phyloP scores from a whole-genome alignment of 2,797 vertebrate species.

The Rhabdophis nuchalis region DNA sequence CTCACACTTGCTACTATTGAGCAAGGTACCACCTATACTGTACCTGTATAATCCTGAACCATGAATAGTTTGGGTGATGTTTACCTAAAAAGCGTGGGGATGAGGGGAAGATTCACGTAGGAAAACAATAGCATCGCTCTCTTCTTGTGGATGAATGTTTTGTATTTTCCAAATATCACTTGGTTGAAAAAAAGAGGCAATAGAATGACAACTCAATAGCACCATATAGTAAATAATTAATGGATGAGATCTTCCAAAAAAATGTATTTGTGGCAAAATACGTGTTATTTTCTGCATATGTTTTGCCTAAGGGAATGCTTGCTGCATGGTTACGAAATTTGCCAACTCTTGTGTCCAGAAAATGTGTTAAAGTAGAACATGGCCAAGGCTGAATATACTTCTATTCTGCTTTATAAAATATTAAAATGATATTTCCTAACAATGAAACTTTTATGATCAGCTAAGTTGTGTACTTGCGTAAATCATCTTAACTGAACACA shows the following conservation, averaged over 20 bases:
- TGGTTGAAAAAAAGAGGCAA: slow-evolving; percentile 13
- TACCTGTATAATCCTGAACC: no score
- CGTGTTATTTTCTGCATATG: not conserved
- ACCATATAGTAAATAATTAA: slow-evolving; percentile 13
- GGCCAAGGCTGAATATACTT: not conserved
- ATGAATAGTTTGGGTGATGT: not conserved
- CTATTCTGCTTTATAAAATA: not conserved
- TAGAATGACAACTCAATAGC: not conserved
- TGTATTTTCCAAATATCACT: not conserved
- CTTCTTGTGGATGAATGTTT: not conserved
- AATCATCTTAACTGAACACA: not conserved
- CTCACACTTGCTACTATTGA: no score
- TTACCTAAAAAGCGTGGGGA: slow-evolving; percentile 28
- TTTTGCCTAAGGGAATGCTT: not conserved
- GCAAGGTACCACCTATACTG: no score
- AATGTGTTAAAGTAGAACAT: not conserved
- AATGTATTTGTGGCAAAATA: not conserved
- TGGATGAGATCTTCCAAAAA: not conserved
- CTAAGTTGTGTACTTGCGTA: not conserved
- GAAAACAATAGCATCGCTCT: not conserved
- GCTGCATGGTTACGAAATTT: not conserved
- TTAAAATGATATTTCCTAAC: not conserved
- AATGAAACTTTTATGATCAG: not conserved
- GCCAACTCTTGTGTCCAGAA: not conserved
- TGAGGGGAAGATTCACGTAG: slow-evolving; percentile 5